Percentiles rank a stretch among this genome's conserved stretches.
Conservation (phyloP, 2,113 vertebrate genomes). For the Cyphomyrus discorhynchus region DNA sequence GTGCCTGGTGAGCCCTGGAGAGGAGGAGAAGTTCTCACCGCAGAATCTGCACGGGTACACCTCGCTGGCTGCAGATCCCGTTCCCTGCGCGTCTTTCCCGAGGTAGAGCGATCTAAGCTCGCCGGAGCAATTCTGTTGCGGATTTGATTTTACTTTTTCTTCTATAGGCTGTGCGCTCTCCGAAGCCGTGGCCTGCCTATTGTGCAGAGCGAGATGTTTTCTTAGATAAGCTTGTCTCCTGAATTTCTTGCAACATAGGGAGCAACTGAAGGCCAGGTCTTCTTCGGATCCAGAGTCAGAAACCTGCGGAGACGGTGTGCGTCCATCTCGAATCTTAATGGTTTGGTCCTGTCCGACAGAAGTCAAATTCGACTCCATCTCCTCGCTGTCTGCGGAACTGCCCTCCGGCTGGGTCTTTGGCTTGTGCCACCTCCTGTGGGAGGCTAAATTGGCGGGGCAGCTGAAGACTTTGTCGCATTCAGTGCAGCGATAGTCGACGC, state of each 20-base stretch:
- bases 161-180: background rate
- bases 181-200: conserved; percentile 25
- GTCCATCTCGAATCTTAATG: background rate
- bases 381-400: conserved; percentile 17
- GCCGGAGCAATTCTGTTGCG: background rate
- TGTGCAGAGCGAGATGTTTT: conserved; percentile 47
- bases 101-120: background rate
- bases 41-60: conserved; percentile 38
- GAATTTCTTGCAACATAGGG: conserved; percentile 44
- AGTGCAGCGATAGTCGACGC: conserved; percentile 48
- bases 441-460: conserved; percentile 52
- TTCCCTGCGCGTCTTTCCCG: conserved; percentile 11
- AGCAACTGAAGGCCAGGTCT: conserved; percentile 36
- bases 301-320: background rate
- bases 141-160: background rate
- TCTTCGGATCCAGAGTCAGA: conserved; percentile 30
- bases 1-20: conserved; percentile 41
- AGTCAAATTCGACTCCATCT: background rate
- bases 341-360: background rate
- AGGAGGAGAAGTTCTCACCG: conserved; percentile 37
- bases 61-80: background rate
- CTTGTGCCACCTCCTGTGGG: conserved; percentile 52
- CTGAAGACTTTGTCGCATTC: conserved; percentile 52
- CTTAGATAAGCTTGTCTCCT: conserved; percentile 41
- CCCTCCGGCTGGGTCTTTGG: conserved; percentile 28